Evolutionary conservation across 2,797 vertebrate genomes (phyloP), one percentile per base, ranked within the genome.

Genomic region (Arctocebus calabarensis): DNA sequence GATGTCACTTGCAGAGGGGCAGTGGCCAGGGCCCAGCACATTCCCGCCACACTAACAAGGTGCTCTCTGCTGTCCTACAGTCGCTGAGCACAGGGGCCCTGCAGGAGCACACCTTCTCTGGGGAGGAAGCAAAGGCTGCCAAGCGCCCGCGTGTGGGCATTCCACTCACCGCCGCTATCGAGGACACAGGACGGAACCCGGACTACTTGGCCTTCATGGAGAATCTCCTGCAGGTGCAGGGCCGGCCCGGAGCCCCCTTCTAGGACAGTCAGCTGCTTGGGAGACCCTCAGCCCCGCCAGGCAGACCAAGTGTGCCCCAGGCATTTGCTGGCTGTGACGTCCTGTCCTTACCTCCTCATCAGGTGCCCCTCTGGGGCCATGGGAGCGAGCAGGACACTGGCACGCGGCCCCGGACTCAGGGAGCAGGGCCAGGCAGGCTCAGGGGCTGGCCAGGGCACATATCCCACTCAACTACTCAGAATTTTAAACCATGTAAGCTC

Each of bases 141-240:
- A 99, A 99, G 77, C 98, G 99, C 23, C 99, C 99, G 0, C 98
- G 99, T 62, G 98, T 99, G 93, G 98, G 99, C 86, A 94, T 97
- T 1, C 62, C 98, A 0, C 95, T 97, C 0, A 97, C 97, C 73
- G 55, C 95, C 0, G 97, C 98, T 73, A 57, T 94, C 0, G 98
- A 99, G 34, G 97, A 98, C 93, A 98, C 99, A 40, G 98, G 98
- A 71, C 98, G 98, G 52, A 98, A 97, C 98, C 98, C 98, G 2
- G 98, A 99, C 95, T 99, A 98, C 79, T 95, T 99, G 66, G 98
- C 99, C 97, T 99, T 99, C 97, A 98, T 99, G 99, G 99, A 99
- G 98, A 99, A 98, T 75, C 98, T 99, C 70, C 98, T 99, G 96
- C 98, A 99, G 85, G 98, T 98, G 0, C 99, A 98, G 98, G 99